phyloP scores from a whole-genome alignment of 1,140 invertebrate genomes.

The Stegodyphus mimosarum region DNA sequence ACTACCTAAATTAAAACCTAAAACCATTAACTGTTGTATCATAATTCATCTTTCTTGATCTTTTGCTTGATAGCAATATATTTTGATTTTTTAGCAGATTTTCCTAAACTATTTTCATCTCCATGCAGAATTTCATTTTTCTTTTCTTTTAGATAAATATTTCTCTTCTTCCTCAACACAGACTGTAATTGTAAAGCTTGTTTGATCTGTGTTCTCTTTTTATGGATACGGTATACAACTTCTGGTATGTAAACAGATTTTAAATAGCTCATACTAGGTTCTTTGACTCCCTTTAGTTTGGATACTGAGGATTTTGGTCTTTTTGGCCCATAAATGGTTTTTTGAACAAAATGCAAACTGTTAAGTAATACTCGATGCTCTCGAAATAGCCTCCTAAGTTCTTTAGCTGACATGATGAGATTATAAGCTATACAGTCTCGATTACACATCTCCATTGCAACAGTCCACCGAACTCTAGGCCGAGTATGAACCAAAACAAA shows the following conservation, averaged over 20 bases:
- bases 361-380: slow-evolving; percentile 30
- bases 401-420: slow-evolving; percentile 33
- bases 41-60: slow-evolving; percentile 29
- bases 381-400: slow-evolving; percentile 17
- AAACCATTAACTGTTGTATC: no score
- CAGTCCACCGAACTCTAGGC: slow-evolving; percentile 46
- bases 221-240: slow-evolving; percentile 20
- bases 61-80: background rate
- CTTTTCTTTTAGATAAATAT: slow-evolving; percentile 20
- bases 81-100: background rate
- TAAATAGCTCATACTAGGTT: slow-evolving; percentile 28
- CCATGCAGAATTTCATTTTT: background rate
- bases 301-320: background rate
- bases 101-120: background rate
- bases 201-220: slow-evolving; percentile 27
- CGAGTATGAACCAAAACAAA: slow-evolving; percentile 77
- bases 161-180: slow-evolving; percentile 21
- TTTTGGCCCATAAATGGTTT: slow-evolving; percentile 21
- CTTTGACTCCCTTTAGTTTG: background rate
- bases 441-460: slow-evolving; percentile 54
- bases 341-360: slow-evolving; percentile 38
- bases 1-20: no score
- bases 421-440: slow-evolving; percentile 50
- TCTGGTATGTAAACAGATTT: slow-evolving; percentile 20
- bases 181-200: slow-evolving; percentile 24